Base-by-base conservation (phyloP, 2,888 invertebrate genomes). In the Harpalus rufipes region DNA sequence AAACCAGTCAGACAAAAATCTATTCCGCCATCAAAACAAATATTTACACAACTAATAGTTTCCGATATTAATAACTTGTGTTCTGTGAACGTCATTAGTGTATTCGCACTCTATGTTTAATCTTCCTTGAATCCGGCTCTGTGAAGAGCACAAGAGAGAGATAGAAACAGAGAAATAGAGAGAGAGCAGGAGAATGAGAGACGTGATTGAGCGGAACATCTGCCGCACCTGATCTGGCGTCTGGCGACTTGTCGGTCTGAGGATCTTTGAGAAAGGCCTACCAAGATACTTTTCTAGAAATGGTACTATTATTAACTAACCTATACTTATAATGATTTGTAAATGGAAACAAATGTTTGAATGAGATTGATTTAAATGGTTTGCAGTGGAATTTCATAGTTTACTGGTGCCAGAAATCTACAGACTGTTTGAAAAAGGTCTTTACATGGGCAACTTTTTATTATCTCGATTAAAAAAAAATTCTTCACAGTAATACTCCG, bases 211-310 rank as follows among this genome's bases (percentile, higher is more conserved):
- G 72, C 72, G 44, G 72, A 74, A 74, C 72, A 74, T 74, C 72
- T 74, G 72, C 72, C 44, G 72, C 72, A 74, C 72, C 72, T 74
- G 72, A 74, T 74, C 72, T 74, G 68, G 63, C 41, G 68, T 72
- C 68, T 72, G 72, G 72, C 72, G 72, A 74, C 72, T 44, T 68
- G 68, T 68, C 39, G 12, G n/a, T 68, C 39, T 32, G 39, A 39
- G 41, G n/a, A 14, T 68, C 14, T 39, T 7, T 41, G 68, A 12
- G 65, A n/a, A 18, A 32, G 25, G 32, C 39, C 25, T 7, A 39
- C 68, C 68, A 32, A 14, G 14, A 68, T 39, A 21, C 32, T 25
- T 32, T 32, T 21, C 21, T 25, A 32, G 25, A 39, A 68, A 32
- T 68, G 16, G 12, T 25, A 39, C 32, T 12, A 68, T 41, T 41